Base-by-base conservation (phyloP, 23 tunicate genomes). In the Clavelina lepadiformis region DNA sequence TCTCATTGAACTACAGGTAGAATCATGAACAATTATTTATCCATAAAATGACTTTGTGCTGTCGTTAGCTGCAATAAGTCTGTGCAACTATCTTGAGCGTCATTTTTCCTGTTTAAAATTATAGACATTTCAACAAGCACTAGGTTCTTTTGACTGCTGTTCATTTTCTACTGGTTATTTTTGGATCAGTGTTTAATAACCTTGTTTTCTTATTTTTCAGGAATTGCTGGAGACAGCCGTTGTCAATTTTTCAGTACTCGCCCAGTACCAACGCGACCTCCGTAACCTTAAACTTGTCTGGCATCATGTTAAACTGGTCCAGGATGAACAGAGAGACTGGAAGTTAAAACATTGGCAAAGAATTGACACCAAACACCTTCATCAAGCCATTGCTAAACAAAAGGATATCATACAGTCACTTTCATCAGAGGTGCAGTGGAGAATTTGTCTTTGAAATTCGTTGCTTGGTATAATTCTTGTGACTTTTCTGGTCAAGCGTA, bases 281-380 rank as follows among this genome's bases (percentile, higher is more conserved):
- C 71, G 71, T 64, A 89, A 81, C 56, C 61, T 89, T 31, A 89
- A 89, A 56, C 54, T 81, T 31, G 74, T 86, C 22, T 89, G 97
- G 97, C 78, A 89, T 31, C 89, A 81, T 33, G 87, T 86, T 31
- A 35, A 71, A 63, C 34, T 76, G 58, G 58, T 87, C 51, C 91
- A 89, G 68, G 89, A 78, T 20, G 89, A 89, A 55, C 97, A 89
- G 74, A 54, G 85, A 32, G 79, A 75, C 2, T 89, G 97, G 97
- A 89, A 75, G 74, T 30, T 56, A 71, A 89, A 89, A 56, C 83
- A 81, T 22, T 89, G 97, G 97, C 97, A 81, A 75, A 65, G 85
- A 30, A 89, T 89, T 45, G 97, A 89, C 73, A 76, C 78, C 31
- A 75, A 81, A 57, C 88, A 76, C 33, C 69, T 89, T 27, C 83